Evolutionary conservation across 2,888 invertebrate species (phyloP).

Genomic region (Corythucha ciliata): DNA sequence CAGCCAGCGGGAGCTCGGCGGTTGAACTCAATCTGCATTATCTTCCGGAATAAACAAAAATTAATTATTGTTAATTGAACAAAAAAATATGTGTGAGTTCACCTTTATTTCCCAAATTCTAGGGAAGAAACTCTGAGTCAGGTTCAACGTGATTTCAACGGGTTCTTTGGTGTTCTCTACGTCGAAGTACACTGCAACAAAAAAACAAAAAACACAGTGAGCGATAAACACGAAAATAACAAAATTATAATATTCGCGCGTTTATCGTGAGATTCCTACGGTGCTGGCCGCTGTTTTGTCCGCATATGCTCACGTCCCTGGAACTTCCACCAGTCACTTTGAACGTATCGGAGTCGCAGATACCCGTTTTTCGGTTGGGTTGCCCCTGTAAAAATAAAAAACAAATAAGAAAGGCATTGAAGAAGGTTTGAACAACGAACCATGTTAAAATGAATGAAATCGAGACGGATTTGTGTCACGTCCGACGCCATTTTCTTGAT

Average conservation of each 20-base stretch:
- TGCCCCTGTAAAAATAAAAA: conserved; percentile 52
- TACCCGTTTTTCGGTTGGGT: conserved; percentile 67
- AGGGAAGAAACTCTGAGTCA: conserved; percentile 54
- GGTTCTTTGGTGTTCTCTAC: conserved; percentile 49
- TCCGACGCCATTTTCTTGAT: conserved; percentile 67
- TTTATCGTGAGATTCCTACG: too few relatives aligned
- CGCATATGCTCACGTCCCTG: conserved; percentile 58
- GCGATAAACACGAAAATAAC: too few relatives aligned
- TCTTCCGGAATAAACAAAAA: conserved; percentile 40
- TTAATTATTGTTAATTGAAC: background rate
- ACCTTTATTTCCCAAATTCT: conserved; percentile 64
- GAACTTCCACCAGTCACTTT: conserved; percentile 49
- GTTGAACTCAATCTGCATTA: conserved; percentile 67
- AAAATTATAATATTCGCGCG: too few relatives aligned
- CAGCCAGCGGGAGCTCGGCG: conserved; percentile 69
- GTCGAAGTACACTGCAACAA: conserved; percentile 56
- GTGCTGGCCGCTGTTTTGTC: conserved; percentile 76
- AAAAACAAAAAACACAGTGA: too few relatives aligned
- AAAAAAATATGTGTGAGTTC: conserved; percentile 10
- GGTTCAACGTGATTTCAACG: conserved; percentile 45
- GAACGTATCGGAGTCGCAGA: conserved; percentile 64
- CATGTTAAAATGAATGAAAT: conserved; percentile 73
- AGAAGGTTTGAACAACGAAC: too few relatives aligned
- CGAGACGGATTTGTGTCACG: conserved; percentile 72
- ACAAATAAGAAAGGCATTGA: background rate